Evolutionary conservation across 2,113 vertebrate genomes (phyloP).

Genomic region (Harpagus bidentatus): DNA sequence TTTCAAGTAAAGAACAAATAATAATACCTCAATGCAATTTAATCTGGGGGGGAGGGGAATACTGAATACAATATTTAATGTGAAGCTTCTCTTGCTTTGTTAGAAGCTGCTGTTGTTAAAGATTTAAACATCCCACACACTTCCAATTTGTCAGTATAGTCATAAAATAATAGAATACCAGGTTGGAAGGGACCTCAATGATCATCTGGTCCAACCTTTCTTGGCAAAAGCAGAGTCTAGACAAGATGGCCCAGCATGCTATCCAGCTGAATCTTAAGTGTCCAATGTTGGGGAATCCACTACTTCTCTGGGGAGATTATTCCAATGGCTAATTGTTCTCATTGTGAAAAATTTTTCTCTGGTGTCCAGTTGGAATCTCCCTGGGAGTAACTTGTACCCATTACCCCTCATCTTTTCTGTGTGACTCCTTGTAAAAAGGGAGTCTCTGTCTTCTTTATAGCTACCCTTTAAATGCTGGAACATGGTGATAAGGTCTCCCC

Average conservation of each 20-base stretch:
- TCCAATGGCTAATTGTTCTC: not conserved
- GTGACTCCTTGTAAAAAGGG: not conserved
- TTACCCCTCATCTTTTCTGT: not conserved
- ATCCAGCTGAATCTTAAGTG: not conserved
- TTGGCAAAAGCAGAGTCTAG: not conserved
- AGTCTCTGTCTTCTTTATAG: not conserved
- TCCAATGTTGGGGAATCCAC: not conserved
- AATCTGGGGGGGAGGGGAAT: not conserved
- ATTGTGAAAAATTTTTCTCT: not conserved
- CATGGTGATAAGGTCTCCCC: not conserved
- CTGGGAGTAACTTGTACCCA: accelerated
- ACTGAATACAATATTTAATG: not conserved
- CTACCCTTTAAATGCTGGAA: not conserved
- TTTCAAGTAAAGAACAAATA: not conserved
- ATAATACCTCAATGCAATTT: not conserved
- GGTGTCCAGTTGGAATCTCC: not conserved
- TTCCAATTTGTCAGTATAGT: not conserved
- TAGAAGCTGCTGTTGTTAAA: not conserved
- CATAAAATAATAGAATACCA: not conserved
- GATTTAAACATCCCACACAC: not conserved
- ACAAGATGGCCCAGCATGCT: not conserved
- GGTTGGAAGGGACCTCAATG: not conserved
- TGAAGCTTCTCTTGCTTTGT: not conserved
- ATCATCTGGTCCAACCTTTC: not conserved
- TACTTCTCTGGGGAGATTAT: not conserved